Conservation (phyloP, 2,797 vertebrate genomes). For the Poeciliopsis gracilis region DNA sequence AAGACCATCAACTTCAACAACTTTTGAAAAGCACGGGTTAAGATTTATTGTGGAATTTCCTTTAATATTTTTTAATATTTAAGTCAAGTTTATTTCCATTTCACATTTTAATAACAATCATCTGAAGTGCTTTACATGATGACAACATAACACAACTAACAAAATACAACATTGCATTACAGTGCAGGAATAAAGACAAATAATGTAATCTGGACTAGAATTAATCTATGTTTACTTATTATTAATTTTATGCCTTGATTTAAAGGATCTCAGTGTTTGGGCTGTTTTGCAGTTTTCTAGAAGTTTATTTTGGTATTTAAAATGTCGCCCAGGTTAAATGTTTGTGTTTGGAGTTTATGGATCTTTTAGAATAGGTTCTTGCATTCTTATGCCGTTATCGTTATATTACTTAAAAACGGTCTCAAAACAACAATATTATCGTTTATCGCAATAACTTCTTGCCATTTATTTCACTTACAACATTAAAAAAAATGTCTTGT, state of each 20-base stretch:
- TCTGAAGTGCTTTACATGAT: not conserved
- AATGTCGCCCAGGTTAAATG: too few species aligned
- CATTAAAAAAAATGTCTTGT: too few species aligned
- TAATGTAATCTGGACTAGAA: not conserved
- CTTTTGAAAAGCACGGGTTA: not conserved
- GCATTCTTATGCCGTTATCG: too few species aligned
- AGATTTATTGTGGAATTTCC: not conserved
- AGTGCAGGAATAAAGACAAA: not conserved
- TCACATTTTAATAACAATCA: not conserved
- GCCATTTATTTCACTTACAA: too few species aligned
- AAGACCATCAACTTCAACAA: not conserved
- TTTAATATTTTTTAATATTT: not conserved
- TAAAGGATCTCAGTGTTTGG: not conserved
- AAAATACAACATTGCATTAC: not conserved
- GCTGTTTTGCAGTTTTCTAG: not conserved
- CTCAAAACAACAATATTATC: too few species aligned
- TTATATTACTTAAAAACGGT: too few species aligned
- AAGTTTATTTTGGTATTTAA: not conserved
- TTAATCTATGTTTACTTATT: not conserved
- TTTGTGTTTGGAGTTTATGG: too few species aligned
- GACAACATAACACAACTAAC: not conserved
- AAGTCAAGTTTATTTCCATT: not conserved
- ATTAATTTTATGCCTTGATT: not conserved
- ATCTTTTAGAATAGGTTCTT: too few species aligned
- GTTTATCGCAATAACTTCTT: too few species aligned